Evolutionary conservation across 2,113 vertebrate genomes (phyloP), one percentile per base, ranked within the genome.

Genomic region (Gymnogyps californianus): DNA sequence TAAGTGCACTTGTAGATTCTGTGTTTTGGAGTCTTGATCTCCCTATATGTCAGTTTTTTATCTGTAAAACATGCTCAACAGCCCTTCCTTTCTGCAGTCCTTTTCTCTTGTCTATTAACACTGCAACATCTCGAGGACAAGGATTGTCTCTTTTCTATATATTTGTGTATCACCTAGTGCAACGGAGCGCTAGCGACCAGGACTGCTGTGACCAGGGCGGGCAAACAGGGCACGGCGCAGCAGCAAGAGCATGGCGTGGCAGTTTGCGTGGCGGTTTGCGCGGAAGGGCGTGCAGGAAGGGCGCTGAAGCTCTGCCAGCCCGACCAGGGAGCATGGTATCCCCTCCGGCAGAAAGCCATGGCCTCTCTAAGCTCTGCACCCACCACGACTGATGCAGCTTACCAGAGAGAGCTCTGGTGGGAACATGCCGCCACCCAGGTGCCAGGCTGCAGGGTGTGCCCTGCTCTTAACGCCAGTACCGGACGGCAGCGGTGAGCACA

Each of bases 161-260:
- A 62, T 71, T 81, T 81, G 21, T 67, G 29, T n/a, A 51, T 31
- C 29, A n/a, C 11, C 42, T 32, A 34, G 57, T 38, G 34, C 22
- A 80, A n/a, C 16, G 47, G 29, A 79, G 20, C 0, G 0, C 36
- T 15, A 34, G 32, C 1, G 4, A 46, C 24, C 42, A 71, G 70
- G 28, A 64, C 3, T 7, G 4, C 18, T 13, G 21, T 10, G 38
- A 46, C 13, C 28, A 52, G 57, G 55, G 36, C 1, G 5, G 25
- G 49, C 36, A 51, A 51, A 51, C 16, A 51, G 47, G n/a, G 62
- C n/a, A 36, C 13, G 40, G 13, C 18, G 13, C 8, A 11, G 29
- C 38, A 64, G 28, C 26, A 19, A 65, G 28, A 28, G 38, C 26
- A 19, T 64, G 42, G 42, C 13, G 61, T 16, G 25, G 44, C 26